Evolutionary conservation across 2,113 vertebrate species (phyloP).

Genomic region (Ptychochromis oligacanthus): DNA sequence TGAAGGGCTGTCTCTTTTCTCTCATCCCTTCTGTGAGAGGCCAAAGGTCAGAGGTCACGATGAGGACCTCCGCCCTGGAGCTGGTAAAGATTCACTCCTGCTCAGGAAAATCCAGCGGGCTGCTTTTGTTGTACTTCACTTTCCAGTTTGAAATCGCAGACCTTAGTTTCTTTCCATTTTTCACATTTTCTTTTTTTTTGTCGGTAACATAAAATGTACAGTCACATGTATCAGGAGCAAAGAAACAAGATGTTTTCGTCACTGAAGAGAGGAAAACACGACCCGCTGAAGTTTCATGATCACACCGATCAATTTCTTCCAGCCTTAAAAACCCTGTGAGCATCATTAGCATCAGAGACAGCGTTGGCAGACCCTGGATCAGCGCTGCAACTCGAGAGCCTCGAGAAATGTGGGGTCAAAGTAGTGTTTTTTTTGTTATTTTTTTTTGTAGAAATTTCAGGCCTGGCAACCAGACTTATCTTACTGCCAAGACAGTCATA

Average conservation of each 20-base stretch:
- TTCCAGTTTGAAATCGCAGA: slow-evolving; percentile 48
- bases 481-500: slow-evolving; percentile 23
- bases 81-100: slow-evolving; percentile 30
- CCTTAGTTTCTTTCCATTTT: slow-evolving; percentile 24
- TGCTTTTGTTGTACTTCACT: background rate
- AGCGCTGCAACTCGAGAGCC: slow-evolving; percentile 55
- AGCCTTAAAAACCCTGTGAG: slow-evolving; percentile 29
- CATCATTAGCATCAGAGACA: background rate
- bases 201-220: slow-evolving; percentile 37
- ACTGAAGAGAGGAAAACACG: background rate
- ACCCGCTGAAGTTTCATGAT: background rate
- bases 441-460: slow-evolving; percentile 47
- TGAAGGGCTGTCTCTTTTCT: background rate
- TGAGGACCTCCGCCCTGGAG: slow-evolving; percentile 19
- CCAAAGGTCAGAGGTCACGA: background rate
- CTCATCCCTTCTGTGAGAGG: background rate
- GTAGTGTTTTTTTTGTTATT: slow-evolving; percentile 40
- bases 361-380: slow-evolving; percentile 46
- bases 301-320: background rate
- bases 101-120: slow-evolving; percentile 5
- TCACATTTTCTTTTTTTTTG: slow-evolving; percentile 43
- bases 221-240: slow-evolving; percentile 47
- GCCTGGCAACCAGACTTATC: slow-evolving; percentile 44
- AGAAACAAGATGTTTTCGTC: slow-evolving; percentile 23
- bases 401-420: slow-evolving; percentile 64